These are phyloP conservation scores for Hydractinia symbiolongicarpus DNA, from an alignment of 30 jellyfish, hydroid and myxozoan genomes.

Conservation along the genomic window DNA sequence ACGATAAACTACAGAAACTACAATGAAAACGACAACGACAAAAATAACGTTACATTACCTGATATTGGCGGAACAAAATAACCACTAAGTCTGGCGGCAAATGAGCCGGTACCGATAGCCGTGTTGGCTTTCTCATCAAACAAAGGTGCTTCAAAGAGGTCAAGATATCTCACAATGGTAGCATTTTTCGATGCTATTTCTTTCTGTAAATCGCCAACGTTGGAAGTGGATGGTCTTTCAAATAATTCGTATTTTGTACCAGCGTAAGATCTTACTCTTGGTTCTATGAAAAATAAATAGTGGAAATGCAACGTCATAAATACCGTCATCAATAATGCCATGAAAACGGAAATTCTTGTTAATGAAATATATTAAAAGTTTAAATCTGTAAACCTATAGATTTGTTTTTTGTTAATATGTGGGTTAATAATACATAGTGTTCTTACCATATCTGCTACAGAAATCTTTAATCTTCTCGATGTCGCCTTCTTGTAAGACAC, in stretches of 20 bases:
- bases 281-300: constrained; percentile 27
- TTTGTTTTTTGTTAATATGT: too few relatives aligned
- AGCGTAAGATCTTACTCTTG: constrained; percentile 60
- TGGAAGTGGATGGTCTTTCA: constrained; percentile 36
- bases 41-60: constrained; percentile 22
- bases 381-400: too few relatives aligned
- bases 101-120: constrained; percentile 48
- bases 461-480: constrained; percentile 35
- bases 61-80: constrained; percentile 77
- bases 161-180: constrained; percentile 1
- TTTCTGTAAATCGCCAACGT: constrained; percentile 29
- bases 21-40: neutral
- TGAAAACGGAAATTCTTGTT: neutral
- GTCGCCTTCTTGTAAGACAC: constrained; percentile 56
- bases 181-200: constrained; percentile 39
- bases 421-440: too few relatives aligned
- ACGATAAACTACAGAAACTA: neutral
- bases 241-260: constrained; percentile 63
- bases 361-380: too few relatives aligned
- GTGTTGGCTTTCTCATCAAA: constrained; percentile 15
- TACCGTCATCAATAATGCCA: neutral
- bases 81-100: constrained; percentile 73
- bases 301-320: neutral
- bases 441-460: constrained; percentile 73
- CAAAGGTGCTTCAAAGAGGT: constrained; percentile 52